Evolutionary conservation across 2,113 vertebrate genomes (phyloP), one percentile per base, ranked within the genome.

Genomic region (Eulemur rufifrons): DNA sequence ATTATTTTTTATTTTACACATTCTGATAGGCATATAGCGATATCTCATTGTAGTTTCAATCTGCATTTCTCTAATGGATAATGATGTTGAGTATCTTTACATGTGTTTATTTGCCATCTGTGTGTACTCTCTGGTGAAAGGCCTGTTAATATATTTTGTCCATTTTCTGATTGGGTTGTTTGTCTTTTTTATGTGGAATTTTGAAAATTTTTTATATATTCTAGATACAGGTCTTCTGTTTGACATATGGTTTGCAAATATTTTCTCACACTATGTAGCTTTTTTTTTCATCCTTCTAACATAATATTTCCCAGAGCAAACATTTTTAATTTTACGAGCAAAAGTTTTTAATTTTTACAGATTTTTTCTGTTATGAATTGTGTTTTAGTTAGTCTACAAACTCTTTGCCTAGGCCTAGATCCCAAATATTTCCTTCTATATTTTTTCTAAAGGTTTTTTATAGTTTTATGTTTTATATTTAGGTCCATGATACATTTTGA

Each of bases 291-390:
- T 71, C 45, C 42, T 88, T 37, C 32, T 87, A 56, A 76, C 23
- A 86, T 45, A 78, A 61, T 76, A 52, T 61, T 82, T 91, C 8
- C 27, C 29, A 87, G n/a, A 45, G 39, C 37, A 91, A 91, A 91
- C 21, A 23, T 47, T 88, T 94, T 91, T 56, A 78, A n/a, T 63
- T 91, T 85, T 92, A 61, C 27, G 42, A 54, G 50, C 37, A 86
- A 81, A 91, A 39, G n/a, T 47, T 88, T 88, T 91, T 47, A 71
- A n/a, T 54, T 91, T 85, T 92, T 89, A 45, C 73, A 45, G 69
- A 76, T 15, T 50, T 66, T 76, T 47, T 50, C 45, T 56, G 86
- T 39, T 87, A 74, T 66, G 47, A 34, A 45, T 71, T 80, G 10
- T 82, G 32, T 10, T 85, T 89, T 81, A 71, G 74, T 86, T 94